These are phyloP conservation scores for Ranitomeya imitator DNA, from an alignment of 2,113 vertebrate species.

Conservation along the genomic window DNA sequence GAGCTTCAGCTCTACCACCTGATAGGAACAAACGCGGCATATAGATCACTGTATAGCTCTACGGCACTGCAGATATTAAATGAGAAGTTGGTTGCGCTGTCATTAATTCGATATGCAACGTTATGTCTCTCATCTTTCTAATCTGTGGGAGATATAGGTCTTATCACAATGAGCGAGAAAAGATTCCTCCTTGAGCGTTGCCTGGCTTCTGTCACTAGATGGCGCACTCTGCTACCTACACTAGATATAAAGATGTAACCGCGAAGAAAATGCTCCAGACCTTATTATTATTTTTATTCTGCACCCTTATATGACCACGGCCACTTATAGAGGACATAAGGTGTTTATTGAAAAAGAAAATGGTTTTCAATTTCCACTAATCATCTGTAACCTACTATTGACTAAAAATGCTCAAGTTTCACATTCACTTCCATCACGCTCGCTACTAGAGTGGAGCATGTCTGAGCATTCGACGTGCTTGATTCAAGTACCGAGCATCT, in stretches of 20 bases:
- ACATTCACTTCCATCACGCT: no score
- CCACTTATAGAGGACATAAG: no score
- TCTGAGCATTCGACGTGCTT: no score
- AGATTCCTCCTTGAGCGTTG: no score
- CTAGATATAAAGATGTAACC: neutral
- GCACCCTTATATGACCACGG: no score
- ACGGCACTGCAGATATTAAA: neutral
- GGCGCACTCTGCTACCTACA: neutral
- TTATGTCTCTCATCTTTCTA: neutral
- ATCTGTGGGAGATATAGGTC: neutral
- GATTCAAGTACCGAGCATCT: no score
- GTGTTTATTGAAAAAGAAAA: no score
- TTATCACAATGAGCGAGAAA: neutral
- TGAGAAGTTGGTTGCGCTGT: neutral
- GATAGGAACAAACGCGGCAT: slow-evolving; percentile 50
- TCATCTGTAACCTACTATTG: no score
- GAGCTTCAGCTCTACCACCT: slow-evolving; percentile 92
- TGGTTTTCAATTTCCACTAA: no score
- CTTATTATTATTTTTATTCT: no score
- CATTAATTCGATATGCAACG: neutral
- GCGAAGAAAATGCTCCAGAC: neutral
- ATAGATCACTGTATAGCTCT: neutral
- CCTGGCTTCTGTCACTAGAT: neutral
- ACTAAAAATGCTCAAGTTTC: no score
- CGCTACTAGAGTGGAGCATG: no score